phyloP scores from a whole-genome alignment of 2,888 invertebrate species.

The Plagodis pulveraria region DNA sequence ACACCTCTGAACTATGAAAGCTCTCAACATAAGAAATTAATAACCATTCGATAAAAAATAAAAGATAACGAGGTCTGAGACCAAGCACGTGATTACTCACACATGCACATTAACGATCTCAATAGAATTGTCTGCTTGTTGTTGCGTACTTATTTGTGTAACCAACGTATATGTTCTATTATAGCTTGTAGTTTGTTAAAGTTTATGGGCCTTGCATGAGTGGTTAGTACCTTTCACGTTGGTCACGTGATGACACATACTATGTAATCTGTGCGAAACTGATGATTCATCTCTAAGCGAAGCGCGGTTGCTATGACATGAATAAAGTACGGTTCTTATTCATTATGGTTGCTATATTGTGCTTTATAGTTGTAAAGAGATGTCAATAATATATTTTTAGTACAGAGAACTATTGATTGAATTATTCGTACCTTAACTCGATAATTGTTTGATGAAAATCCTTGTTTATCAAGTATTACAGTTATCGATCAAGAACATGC shows the following conservation, averaged over 20 bases:
- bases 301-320: too few relatives aligned
- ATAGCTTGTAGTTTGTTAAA: conserved; percentile 15
- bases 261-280: neutral
- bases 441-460: too few relatives aligned
- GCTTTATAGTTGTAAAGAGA: too few relatives aligned
- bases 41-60: conserved; percentile 24
- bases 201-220: conserved; percentile 8
- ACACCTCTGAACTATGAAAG: too few relatives aligned
- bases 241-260: conserved; percentile 56
- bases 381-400: too few relatives aligned
- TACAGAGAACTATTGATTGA: too few relatives aligned
- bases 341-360: too few relatives aligned
- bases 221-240: conserved; percentile 52
- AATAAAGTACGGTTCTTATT: too few relatives aligned
- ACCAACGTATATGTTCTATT: conserved; percentile 43
- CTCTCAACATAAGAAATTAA: conserved; percentile 19
- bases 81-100: conserved; percentile 43
- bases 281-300: conserved; percentile 14
- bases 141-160: conserved; percentile 8
- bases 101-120: conserved; percentile 9
- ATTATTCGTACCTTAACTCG: too few relatives aligned
- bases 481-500: too few relatives aligned
- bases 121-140: conserved; percentile 18
- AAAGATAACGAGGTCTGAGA: conserved; percentile 40
- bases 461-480: too few relatives aligned